Evolutionary conservation across 2,113 vertebrate species (phyloP), one percentile per base, ranked within the genome.

Genomic region (Oceanites oceanicus): DNA sequence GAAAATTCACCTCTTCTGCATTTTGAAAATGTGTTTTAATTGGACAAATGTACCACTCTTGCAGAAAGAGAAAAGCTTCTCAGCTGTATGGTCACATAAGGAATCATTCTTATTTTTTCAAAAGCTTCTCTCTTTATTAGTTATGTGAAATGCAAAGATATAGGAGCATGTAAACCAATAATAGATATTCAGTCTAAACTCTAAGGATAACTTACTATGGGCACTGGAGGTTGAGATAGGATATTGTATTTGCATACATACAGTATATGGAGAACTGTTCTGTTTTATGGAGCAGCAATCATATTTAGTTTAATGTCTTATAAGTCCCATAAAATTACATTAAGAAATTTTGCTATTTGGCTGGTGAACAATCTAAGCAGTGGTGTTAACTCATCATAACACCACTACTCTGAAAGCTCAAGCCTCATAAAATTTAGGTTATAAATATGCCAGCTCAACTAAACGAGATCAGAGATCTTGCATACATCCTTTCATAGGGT

Each of bases 301-400:
- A 96, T 97, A 97, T 98, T 97, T 98, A 98, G 96, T 97, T 98
- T 98, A 98, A 98, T 98, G 97, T 98, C 96, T 97, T 98, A 97
- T 97, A 98, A 97, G 94, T 98, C 89, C 66, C 96, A 98, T 98
- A 98, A 98, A 98, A 97, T 80, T 94, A 82, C 96, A 98, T 98
- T 97, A 97, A 94, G 95, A 90, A 95, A 98, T 97, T 97, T 98
- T 98, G 96, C 96, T 98, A 94, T 98, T 97, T 98, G 97, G 90
- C 96, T 97, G 92, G 96, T 94, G 96, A 98, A 90, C 96, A 98
- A 97, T 97, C 97, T 97, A 97, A 97, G 96, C 94, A 96, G 80
- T 97, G 86, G 93, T 96, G 89, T 98, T 98, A 98, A 98, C 95
- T 98, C 98, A 98, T 97, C 97, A 96, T 98, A 97, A 97, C 89